Percentiles rank a stretch among this genome's conserved stretches.
phyloP scores from a whole-genome alignment of 2,888 invertebrate species.

The Myopa testacea region DNA sequence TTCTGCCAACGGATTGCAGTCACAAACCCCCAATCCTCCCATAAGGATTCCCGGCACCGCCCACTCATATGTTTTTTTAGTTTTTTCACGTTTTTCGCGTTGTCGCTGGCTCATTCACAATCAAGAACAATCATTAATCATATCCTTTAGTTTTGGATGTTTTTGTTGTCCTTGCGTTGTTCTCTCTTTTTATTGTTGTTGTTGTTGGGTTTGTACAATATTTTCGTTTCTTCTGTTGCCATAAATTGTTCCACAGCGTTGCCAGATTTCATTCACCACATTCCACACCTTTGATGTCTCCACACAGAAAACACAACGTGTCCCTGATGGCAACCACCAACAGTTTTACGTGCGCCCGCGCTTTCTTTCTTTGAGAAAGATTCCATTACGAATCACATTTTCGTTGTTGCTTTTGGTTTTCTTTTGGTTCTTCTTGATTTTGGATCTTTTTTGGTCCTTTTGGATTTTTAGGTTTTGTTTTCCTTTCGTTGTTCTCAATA shows the following conservation, averaged over 20 bases:
- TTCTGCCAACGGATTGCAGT: background rate
- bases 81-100: conserved; percentile 12
- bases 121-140: conserved; percentile 30
- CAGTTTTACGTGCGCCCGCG: background rate
- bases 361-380: background rate
- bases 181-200: conserved; percentile 33
- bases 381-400: background rate
- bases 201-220: conserved; percentile 22
- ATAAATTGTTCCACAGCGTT: conserved; percentile 28
- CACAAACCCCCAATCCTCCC: background rate
- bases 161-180: conserved; percentile 9
- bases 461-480: conserved; percentile 5
- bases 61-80: background rate
- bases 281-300: background rate
- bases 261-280: conserved; percentile 25
- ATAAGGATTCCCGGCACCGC: background rate
- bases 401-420: conserved; percentile 3
- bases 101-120: conserved; percentile 13
- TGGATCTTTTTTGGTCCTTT: background rate
- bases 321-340: background rate
- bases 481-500: background rate
- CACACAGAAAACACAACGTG: background rate
- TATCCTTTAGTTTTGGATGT: conserved; percentile 34
- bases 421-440: background rate
- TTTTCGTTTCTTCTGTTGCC: conserved; percentile 42